Percentiles rank a stretch among this genome's conserved stretches.
These are phyloP conservation scores for Labroides dimidiatus DNA, from an alignment of 2,797 vertebrate species.

Conservation along the genomic window DNA sequence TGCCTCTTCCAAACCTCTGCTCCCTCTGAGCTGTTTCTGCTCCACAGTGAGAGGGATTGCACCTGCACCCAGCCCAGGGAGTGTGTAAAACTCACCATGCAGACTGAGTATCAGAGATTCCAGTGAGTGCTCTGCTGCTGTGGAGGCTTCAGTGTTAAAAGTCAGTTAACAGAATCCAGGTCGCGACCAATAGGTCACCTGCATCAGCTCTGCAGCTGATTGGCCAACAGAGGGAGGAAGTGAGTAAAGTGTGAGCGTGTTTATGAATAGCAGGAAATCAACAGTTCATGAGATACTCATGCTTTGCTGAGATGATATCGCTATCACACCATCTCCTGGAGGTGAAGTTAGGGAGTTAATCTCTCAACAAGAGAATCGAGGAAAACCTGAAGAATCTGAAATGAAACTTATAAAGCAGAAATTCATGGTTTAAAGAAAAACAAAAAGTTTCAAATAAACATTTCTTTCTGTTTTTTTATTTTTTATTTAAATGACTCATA, in stretches of 20 bases:
- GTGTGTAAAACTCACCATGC: background rate
- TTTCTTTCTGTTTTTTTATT: too few relatives aligned
- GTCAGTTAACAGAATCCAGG: background rate
- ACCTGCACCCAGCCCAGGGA: slow-evolving; percentile 25
- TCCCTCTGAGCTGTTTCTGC: slow-evolving; percentile 26
- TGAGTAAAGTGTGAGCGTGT: slow-evolving; percentile 52
- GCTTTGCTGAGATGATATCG: background rate
- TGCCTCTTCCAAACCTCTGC: slow-evolving; percentile 30
- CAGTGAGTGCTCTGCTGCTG: background rate
- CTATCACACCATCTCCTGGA: background rate
- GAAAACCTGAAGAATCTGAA: too few relatives aligned
- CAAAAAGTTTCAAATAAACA: too few relatives aligned
- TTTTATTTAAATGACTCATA: too few relatives aligned
- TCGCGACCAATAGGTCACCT: slow-evolving; percentile 21
- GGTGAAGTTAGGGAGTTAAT: background rate
- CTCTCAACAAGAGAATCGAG: too few relatives aligned
- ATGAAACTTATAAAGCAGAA: too few relatives aligned
- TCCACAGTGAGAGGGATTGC: slow-evolving; percentile 22
- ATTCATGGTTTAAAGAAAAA: too few relatives aligned
- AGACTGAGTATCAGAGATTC: background rate
- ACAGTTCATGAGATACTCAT: too few relatives aligned
- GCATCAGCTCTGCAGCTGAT: slow-evolving; percentile 37
- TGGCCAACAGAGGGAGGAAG: slow-evolving; percentile 72
- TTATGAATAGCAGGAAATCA: slow-evolving; percentile 9
- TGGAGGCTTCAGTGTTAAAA: background rate